Evolutionary conservation across 2,113 vertebrate genomes (phyloP), one percentile per base, ranked within the genome.

Genomic region (Leucosticte australis): DNA sequence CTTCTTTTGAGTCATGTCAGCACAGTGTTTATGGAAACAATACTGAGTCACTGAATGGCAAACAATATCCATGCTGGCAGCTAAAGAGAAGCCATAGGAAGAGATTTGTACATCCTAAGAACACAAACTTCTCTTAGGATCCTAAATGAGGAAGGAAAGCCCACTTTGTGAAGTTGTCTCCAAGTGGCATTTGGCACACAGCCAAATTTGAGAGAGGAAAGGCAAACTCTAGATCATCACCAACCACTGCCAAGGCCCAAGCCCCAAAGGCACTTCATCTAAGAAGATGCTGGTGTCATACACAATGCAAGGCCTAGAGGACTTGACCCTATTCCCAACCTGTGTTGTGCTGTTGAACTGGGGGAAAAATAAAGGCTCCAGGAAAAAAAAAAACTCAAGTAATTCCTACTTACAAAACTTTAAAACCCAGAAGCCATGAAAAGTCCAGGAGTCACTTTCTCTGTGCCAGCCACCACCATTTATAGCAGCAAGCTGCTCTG

Each of bases 181-280:
- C 0, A 2, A 83, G 47, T 1, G 13, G 15, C 0, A 0, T 42
- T 79, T 82, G 4, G 1, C 27, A 88, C 0, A 0, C 6, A 42
- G 47, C 12, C 10, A 80, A 68, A 87, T 49, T 10, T 67, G 17
- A 85, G 63, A 75, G 31, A 77, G 8, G 8, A 88, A 52, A 59
- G 12, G 19, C 41, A 62, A 57, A 15, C 20, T 83, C 47, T 37
- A 17, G 10, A 52, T 49, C 26, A 52, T n/a, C 24, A 60, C 22
- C 46, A 70, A 50, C 23, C 7, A 62, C 7, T 10, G 31, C 15
- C 31, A 59, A 67, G 33, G 30, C 22, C 31, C 27, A 79, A 79
- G 37, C 7, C 26, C 17, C 30, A 57, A 47, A 89, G 47, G 12
- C 9, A 39, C 20, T 74, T 80, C 7, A 44, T 26, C 33, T 50